These are phyloP conservation scores for Tautogolabrus adspersus DNA, from an alignment of 2,113 vertebrate species.

Conservation along the genomic window DNA sequence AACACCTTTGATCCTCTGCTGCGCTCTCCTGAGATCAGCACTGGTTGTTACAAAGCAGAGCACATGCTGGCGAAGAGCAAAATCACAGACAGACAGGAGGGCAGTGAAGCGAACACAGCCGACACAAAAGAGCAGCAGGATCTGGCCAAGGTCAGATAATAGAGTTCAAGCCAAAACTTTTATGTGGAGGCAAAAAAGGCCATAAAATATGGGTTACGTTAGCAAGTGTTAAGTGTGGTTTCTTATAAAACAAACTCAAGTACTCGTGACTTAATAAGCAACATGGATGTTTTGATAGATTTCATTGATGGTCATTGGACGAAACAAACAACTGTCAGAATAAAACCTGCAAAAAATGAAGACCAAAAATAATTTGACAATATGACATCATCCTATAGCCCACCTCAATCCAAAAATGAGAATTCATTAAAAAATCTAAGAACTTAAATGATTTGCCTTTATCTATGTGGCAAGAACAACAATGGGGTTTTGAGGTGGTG, in stretches of 20 bases:
- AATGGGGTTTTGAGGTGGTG: too few relatives aligned
- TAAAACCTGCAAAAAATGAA: too few relatives aligned
- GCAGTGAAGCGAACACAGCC: constrained; percentile 49
- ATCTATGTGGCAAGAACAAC: too few relatives aligned
- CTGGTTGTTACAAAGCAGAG: constrained; percentile 43
- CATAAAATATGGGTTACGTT: not conserved
- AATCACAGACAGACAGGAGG: constrained; percentile 41
- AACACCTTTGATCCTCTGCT: constrained; percentile 60
- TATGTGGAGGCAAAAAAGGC: constrained; percentile 5
- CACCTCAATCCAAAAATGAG: too few relatives aligned
- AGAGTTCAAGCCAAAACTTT: not conserved
- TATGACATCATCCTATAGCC: too few relatives aligned
- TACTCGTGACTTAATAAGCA: not conserved
- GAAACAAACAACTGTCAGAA: too few relatives aligned
- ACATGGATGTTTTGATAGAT: not conserved
- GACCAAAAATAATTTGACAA: too few relatives aligned
- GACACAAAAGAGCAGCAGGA: constrained; percentile 56
- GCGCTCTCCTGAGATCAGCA: constrained; percentile 40
- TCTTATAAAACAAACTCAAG: not conserved
- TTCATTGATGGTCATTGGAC: not conserved
- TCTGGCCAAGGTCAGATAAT: constrained; percentile 65
- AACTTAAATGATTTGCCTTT: too few relatives aligned
- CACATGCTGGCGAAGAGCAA: constrained; percentile 43
- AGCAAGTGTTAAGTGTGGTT: not conserved
- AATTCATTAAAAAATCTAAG: too few relatives aligned